phyloP scores from a whole-genome alignment of 1,140 invertebrate genomes.

The Hirudo medicinalis region DNA sequence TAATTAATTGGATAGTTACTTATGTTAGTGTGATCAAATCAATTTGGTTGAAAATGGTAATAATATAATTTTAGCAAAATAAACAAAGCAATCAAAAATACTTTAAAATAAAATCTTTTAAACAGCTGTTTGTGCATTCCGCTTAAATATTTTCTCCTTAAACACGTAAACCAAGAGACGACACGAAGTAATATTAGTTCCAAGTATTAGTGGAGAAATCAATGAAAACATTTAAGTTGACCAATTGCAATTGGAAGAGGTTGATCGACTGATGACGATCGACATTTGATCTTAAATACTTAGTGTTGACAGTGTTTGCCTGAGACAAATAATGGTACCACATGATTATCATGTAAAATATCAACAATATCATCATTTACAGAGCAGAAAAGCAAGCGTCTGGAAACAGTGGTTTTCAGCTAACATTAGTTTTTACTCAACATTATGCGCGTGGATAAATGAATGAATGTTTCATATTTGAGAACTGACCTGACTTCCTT shows the following conservation, averaged over 20 bases:
- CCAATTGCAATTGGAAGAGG: too few species aligned
- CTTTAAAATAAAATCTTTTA: neutral
- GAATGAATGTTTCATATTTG: neutral
- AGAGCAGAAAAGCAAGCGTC: too few species aligned
- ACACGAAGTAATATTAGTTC: too few species aligned
- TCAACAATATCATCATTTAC: neutral
- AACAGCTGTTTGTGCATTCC: neutral
- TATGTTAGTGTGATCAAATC: too few species aligned
- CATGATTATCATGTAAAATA: neutral
- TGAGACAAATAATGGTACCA: neutral
- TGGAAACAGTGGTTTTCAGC: too few species aligned
- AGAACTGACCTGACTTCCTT: conserved; percentile 17
- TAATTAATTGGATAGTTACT: neutral
- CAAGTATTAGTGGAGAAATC: too few species aligned
- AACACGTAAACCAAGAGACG: too few species aligned
- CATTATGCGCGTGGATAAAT: neutral
- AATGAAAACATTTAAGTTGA: too few species aligned
- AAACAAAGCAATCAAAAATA: neutral
- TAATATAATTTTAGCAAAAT: too few species aligned
- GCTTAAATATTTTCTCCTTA: neutral
- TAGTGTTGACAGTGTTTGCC: neutral
- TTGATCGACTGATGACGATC: too few species aligned
- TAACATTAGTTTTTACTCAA: neutral
- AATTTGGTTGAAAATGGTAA: too few species aligned
- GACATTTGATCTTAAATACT: neutral